These are phyloP conservation scores for Alosa alosa DNA, from an alignment of 2,113 vertebrate species.

Conservation along the genomic window DNA sequence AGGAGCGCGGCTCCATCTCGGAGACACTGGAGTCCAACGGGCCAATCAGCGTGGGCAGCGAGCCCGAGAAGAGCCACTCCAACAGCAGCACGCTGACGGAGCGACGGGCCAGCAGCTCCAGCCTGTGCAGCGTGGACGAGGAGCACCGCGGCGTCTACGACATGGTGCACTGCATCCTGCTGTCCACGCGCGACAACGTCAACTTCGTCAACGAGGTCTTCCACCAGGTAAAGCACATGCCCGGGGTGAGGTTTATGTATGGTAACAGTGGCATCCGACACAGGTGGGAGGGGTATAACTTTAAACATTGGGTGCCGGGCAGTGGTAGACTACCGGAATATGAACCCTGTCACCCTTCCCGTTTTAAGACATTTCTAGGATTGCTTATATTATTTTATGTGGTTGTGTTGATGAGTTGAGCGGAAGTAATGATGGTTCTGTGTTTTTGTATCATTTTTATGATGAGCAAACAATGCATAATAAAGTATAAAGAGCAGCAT, in stretches of 20 bases:
- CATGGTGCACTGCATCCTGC: slow-evolving; percentile 90
- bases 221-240: slow-evolving; percentile 79
- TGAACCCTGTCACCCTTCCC: no score
- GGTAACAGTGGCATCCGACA: no score
- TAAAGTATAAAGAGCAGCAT: no score
- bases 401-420: not conserved
- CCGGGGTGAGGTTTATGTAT: no score
- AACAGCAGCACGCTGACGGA: slow-evolving; percentile 89
- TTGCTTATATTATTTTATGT: not conserved
- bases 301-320: no score
- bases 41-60: slow-evolving; percentile 42
- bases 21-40: slow-evolving; percentile 56
- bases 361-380: not conserved
- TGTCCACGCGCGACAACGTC: slow-evolving; percentile 91
- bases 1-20: slow-evolving; percentile 73
- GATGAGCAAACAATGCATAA: not conserved
- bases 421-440: not conserved
- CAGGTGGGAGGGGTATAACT: no score
- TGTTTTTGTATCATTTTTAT: not conserved
- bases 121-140: slow-evolving; percentile 93
- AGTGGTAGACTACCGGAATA: no score
- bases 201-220: slow-evolving; percentile 98
- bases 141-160: slow-evolving; percentile 86
- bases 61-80: slow-evolving; percentile 83
- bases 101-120: slow-evolving; percentile 84